A percentile compares a stretch with the other conserved stretches of the same genome.
These are phyloP conservation scores for Eptatretus burgeri DNA, from an alignment of 2,113 vertebrate species.

Conservation along the genomic window DNA sequence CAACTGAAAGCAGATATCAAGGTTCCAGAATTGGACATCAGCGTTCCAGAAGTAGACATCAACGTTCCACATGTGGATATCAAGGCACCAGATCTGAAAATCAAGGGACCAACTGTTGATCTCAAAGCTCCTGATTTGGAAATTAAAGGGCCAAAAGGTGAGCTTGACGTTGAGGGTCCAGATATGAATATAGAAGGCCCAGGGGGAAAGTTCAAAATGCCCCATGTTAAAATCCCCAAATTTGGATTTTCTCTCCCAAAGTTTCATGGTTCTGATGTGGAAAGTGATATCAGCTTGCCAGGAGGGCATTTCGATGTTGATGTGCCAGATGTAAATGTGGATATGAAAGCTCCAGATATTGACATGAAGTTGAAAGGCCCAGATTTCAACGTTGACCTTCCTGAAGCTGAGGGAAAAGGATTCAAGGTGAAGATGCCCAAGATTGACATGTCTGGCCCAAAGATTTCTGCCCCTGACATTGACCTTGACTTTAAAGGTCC, in stretches of 20 bases:
- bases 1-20: background rate
- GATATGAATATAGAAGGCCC: slow-evolving; percentile 12
- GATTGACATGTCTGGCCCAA: slow-evolving; percentile 12
- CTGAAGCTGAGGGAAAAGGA: slow-evolving; percentile 12
- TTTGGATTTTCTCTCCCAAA: slow-evolving; percentile 9
- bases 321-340: background rate
- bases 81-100: background rate
- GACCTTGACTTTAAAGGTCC: slow-evolving; percentile 1
- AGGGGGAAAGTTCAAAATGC: slow-evolving; percentile 10
- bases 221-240: slow-evolving; percentile 13
- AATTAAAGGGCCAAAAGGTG: background rate
- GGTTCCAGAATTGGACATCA: background rate
- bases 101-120: background rate
- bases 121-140: background rate
- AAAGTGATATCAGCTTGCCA: background rate
- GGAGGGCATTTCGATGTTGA: background rate
- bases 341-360: background rate
- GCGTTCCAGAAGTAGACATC: background rate
- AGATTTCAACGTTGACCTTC: slow-evolving; percentile 6
- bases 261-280: background rate
- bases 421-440: background rate
- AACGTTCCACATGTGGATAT: background rate
- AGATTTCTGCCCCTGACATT: slow-evolving; percentile 8
- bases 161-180: background rate
- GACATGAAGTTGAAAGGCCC: slow-evolving; percentile 8